These are phyloP conservation scores for Coilia nasus DNA, from an alignment of 2,797 vertebrate genomes.

Conservation along the genomic window DNA sequence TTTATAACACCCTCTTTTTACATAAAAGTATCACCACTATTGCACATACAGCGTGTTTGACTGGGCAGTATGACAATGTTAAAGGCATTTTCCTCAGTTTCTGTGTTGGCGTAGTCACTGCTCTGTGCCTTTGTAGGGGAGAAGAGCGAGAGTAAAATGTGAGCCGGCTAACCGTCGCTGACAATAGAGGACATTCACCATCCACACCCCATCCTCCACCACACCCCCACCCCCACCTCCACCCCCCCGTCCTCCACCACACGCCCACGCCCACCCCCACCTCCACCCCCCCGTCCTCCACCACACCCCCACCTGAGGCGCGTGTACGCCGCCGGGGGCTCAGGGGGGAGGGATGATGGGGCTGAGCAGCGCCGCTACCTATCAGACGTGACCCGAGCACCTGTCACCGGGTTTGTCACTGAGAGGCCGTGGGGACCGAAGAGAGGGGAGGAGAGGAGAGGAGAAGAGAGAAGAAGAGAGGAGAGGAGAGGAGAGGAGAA, in stretches of 20 bases:
- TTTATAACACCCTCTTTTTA: too few species aligned
- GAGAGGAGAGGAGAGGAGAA: not conserved
- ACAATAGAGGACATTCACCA: not conserved
- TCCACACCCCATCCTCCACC: not conserved
- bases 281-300: not conserved
- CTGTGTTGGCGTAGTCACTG: too few species aligned
- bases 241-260: not conserved
- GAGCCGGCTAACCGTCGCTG: not conserved
- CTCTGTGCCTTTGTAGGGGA: too few species aligned
- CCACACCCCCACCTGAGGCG: not conserved
- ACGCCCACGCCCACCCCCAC: not conserved
- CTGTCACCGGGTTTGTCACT: slow-evolving; percentile 55
- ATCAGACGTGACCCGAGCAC: slow-evolving; percentile 65
- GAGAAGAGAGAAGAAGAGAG: not conserved
- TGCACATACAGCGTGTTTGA: too few species aligned
- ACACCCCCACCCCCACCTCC: not conserved
- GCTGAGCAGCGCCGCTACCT: slow-evolving; percentile 48
- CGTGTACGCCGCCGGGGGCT: not conserved
- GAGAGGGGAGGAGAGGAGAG: not conserved
- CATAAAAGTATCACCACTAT: too few species aligned
- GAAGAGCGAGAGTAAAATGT: not conserved
- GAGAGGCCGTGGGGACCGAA: not conserved
- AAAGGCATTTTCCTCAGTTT: too few species aligned
- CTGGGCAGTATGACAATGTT: too few species aligned
- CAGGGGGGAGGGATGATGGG: not conserved